A percentile compares a stretch with the other conserved stretches of the same genome.
phyloP scores from a whole-genome alignment of 2,797 vertebrate species.

The Sebastes minor region DNA sequence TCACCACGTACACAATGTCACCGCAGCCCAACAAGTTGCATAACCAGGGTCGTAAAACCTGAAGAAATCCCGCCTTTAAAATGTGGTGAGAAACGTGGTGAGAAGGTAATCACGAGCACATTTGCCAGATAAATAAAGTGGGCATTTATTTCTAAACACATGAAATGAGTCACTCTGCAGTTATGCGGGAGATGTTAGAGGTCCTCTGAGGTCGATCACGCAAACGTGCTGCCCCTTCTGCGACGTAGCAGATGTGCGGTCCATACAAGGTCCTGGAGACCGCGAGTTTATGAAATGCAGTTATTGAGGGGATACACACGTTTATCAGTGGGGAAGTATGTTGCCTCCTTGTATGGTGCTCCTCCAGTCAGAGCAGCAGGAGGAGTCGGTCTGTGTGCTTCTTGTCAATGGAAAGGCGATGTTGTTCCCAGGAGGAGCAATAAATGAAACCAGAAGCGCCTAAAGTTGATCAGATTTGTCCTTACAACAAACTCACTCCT shows the following conservation, averaged over 20 bases:
- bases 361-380: constrained; percentile 46
- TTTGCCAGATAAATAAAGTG: constrained; percentile 55
- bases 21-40: constrained; percentile 29
- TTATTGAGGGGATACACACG: constrained; percentile 80
- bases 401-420: constrained; percentile 70
- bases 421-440: constrained; percentile 45
- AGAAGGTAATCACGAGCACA: constrained; percentile 49
- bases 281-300: constrained; percentile 76
- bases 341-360: constrained; percentile 84
- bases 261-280: constrained; percentile 83
- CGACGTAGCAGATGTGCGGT: constrained; percentile 54
- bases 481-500: constrained; percentile 8
- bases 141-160: constrained; percentile 53
- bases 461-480: constrained; percentile 22
- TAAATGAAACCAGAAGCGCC: constrained; percentile 53
- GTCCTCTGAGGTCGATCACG: constrained; percentile 47
- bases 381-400: constrained; percentile 59
- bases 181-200: constrained; percentile 44
- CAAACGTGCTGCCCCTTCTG: constrained; percentile 24
- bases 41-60: constrained; percentile 24
- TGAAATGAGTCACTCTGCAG: constrained; percentile 61
- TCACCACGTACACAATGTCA: constrained; percentile 15
- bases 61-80: constrained; percentile 17
- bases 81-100: constrained; percentile 22
- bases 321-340: constrained; percentile 79